Base-by-base conservation (phyloP, 64 coral and sea anemone genomes). In the Dendrophyllia cribrosa region DNA sequence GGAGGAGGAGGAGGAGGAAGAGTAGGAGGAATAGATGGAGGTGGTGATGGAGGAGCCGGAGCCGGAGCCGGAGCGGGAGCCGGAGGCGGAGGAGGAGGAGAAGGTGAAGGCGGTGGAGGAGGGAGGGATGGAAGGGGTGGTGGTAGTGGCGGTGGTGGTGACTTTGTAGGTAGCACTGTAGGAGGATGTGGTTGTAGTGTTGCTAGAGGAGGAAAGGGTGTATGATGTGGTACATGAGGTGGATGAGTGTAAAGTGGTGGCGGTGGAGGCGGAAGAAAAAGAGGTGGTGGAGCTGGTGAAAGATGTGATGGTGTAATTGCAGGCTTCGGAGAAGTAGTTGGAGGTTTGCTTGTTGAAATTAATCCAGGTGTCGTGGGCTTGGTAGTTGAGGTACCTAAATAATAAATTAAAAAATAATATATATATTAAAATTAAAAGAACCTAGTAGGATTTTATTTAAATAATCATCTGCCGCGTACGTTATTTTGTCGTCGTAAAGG, bases 321-420 rank as follows among this genome's bases (percentile, higher is more conserved):
- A 10, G 77, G 12, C 25, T 44, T 80, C 21, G 22, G 22, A 34
- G 34, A 34, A 34, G 34, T 34, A 34, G 34, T 34, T 34, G 2
- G 34, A 34, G 47, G 72, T 5, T 56, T 56, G 2, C 7, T 56
- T 51, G 87, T 74, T 81, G 78, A 58, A 24, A 12, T 59, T 0
- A 65, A 16, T 50, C n/a, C 74, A 9, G 14, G 66, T 52, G n/a
- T 74, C 4, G 89, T 59, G 21, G 89, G 66, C 50, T 59, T 68
- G 8, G 65, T 78, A 20, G 88, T 90, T 89, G 74, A 55, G 12
- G 72, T 34, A 83, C 79, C 79, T 83, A 47, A 6, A 66, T 1
- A 16, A 4, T 65, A 20, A 43, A 65, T 20, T 65, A 7, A 17
- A 21, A 73, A 8, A 70, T 9, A 3, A 1, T 25, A 70, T 25